Evolutionary conservation across 2,888 invertebrate genomes (phyloP).

Genomic region (Caenorhabditis becei): DNA sequence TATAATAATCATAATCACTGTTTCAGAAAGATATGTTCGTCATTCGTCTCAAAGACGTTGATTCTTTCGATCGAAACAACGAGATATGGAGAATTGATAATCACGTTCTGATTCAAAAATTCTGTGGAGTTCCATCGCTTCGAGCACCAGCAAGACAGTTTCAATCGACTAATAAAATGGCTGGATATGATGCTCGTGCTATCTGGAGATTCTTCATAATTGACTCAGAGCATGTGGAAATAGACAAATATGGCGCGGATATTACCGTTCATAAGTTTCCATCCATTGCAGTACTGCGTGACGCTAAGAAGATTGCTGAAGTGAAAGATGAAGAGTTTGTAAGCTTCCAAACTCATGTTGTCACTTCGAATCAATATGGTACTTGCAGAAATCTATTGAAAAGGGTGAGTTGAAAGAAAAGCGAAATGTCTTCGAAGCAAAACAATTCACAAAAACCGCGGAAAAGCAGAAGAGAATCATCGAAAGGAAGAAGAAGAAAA

Average conservation of each 20-base stretch:
- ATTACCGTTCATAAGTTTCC: conserved; percentile 54
- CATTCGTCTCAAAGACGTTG: conserved; percentile 58
- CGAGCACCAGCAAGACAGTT: conserved; percentile 53
- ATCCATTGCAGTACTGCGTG: conserved; percentile 5
- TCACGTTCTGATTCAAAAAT: conserved; percentile 62
- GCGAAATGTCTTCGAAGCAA: conserved; percentile 20
- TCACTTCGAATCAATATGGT: no score
- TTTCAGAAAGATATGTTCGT: conserved; percentile 62
- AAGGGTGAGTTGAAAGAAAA: conserved; percentile 47
- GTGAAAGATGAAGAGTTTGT: conserved; percentile 56
- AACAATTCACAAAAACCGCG: conserved; percentile 15
- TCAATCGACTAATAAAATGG: conserved; percentile 52
- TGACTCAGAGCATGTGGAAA: conserved; percentile 44
- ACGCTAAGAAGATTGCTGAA: conserved; percentile 48
- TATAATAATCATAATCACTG: background rate
- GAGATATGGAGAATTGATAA: conserved; percentile 65
- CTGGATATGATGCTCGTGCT: conserved; percentile 59
- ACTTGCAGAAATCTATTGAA: conserved; percentile 60
- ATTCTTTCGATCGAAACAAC: conserved; percentile 50
- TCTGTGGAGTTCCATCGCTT: conserved; percentile 53
- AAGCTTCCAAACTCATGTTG: no score
- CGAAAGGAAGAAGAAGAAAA: conserved; percentile 23
- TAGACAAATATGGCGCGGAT: conserved; percentile 35
- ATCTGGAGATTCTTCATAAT: conserved; percentile 53
- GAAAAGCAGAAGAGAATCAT: conserved; percentile 23